Evolutionary conservation across 64 coral and sea anemone genomes (phyloP), one percentile per base, ranked within the genome.

Genomic region (Montipora efflorescens): DNA sequence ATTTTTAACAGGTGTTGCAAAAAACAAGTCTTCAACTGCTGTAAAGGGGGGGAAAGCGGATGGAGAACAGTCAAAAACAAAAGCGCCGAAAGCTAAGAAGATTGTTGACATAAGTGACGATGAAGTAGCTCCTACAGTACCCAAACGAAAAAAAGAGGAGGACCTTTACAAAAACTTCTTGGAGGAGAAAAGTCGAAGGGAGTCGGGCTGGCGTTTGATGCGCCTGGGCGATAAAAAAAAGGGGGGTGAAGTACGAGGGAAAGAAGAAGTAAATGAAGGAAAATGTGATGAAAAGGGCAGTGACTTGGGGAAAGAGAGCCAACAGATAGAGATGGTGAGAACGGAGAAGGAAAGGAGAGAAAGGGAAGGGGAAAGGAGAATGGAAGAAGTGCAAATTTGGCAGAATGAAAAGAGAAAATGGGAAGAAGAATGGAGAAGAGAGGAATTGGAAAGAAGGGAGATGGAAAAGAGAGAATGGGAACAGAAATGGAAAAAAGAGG

Each of bases 11-110:
- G 59, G 59, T 64, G 59, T 64, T 64, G 1, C 59, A 64, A 64
- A 64, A 64, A 64, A 64, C 59, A 66, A 66, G 61, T 66, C 61
- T 66, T 66, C 61, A 66, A 66, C 61, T 66, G 61, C 61, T 66
- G 61, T 10, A 66, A 66, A 13, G 18, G 61, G 61, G 18, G 61
- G 61, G 10, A 66, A 66, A 10, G 61, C 10, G 10, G 61, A 66
- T 66, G 61, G 61, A 66, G 36, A 36, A 36, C 36, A 36, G 36
- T 36, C 36, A 66, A 66, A 66, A 66, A 66, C 61, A 66, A 66
- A 66, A 66, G 10, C 61, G 61, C 61, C 61, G 61, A 66, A 66
- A 66, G 18, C 2, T 66, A 66, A 66, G 61, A 66, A 66, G 61
- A 10, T 10, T 66, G 61, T 66, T 66, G 61, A 66, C 61, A 10